Evolutionary conservation across 2,888 invertebrate species (phyloP), one percentile per base, ranked within the genome.

Genomic region (Tachina grossa): DNA sequence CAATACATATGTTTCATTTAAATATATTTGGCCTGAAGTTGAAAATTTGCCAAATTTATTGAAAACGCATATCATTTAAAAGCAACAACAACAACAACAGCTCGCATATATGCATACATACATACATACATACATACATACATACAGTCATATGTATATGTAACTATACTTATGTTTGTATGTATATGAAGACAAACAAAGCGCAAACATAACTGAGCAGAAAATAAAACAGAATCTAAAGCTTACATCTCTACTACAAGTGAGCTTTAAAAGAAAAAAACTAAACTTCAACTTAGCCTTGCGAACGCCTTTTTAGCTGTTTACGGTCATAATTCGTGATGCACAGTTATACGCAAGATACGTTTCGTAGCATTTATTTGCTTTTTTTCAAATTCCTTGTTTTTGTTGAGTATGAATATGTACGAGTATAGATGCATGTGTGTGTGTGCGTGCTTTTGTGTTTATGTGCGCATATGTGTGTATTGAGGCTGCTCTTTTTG

Each of bases 321-420:
- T 86, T 84, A 76, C 81, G 86, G 79, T 84, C 86, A 87, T 87
- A 87, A 84, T 84, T 87, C 86, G 86, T 87, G 86, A 84, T 87
- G 84, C 86, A 87, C 86, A 84, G 84, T 87, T 84, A 87, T 87
- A 87, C 84, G 86, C 83, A 85, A 85, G 85, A 85, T 83, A 85
- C 76, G 85, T 85, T 85, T 79, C 51, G 53, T 80, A 14, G 8
- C 49, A 61, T 61, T 31, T 31, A 31, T 31, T 31, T 55, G 45
- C 47, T 63, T 47, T 16, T 45, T 63, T 45, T 61, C 14, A 59
- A 61, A 11, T 49, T 57, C 45, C 63, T 78, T 9, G 66, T 16
- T 77, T 66, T 51, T 61, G 51, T n/a, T 9, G n/a, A n/a, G n/a
- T n/a, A n/a, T n/a, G n/a, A n/a, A n/a, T n/a, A n/a, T n/a, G n/a